Evolutionary conservation across 2,113 vertebrate species (phyloP), one percentile per base, ranked within the genome.

Genomic region (Vulpes vulpes): DNA sequence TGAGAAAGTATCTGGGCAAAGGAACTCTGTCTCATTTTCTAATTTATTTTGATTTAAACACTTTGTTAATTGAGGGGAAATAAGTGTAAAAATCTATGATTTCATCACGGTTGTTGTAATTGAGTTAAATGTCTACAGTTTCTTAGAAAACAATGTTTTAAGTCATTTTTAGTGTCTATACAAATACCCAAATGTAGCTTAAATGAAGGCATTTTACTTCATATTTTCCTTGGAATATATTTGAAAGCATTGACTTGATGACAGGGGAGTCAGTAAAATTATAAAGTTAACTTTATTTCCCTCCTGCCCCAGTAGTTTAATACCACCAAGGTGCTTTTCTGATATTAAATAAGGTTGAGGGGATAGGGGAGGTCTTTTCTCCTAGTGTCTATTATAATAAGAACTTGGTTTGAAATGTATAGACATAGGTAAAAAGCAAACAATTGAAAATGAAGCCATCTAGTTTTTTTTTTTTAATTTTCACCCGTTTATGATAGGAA

Each of bases 11-110:
- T 43, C 86, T 64, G 76, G 91, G 64, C 92, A 94, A 96, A 91
- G 17, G 95, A 95, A 4, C 11, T 25, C 74, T 51, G 22, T 11
- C 11, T 80, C 59, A 43, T 91, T 97, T 85, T 94, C 90, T 88
- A 32, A 82, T 96, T 90, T 59, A 11, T 88, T 96, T 74, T 96
- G 32, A 92, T 93, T 38, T 20, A 62, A 95, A 91, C 55, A 0
- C 0, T 69, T 82, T 69, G 79, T 92, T 97, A 95, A 83, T 30
- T 0, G 2, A 96, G 38, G 23, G 19, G 22, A 91, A 97, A 49
- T 55, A 2, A 2, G 51, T 78, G 19, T 38, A 38, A 79, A 91
- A 1, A 53, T 87, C 19, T 84, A 4, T 49, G 22, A 51, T 62
- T 57, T 92, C 78, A 38, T 76, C 23, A 3, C 10, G 74, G 23